A percentile compares a stretch with the other conserved stretches of the same genome.
Evolutionary conservation across 2,113 vertebrate genomes (phyloP).

Genomic region (Athene noctua): DNA sequence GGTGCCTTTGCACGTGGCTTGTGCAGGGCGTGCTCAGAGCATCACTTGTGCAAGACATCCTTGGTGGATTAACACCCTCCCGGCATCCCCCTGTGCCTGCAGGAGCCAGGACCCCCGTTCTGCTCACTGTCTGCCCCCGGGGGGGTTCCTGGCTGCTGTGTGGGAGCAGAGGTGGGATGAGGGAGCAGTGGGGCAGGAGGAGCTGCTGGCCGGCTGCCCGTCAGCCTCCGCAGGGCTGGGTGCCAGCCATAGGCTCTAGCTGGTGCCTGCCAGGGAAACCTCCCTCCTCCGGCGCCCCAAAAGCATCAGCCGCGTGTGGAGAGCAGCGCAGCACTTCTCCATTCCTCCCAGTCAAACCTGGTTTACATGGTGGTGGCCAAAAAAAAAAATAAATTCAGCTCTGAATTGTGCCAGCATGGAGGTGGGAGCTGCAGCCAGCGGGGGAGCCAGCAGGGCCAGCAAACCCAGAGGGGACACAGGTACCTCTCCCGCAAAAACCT

Average conservation of each 20-base stretch:
- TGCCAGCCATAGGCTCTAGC: not conserved
- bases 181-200: not conserved
- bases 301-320: accelerated
- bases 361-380: not conserved
- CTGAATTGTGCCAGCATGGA: accelerated
- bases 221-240: not conserved
- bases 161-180: not conserved
- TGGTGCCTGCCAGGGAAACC: not conserved
- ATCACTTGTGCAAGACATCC: not conserved
- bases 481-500: accelerated
- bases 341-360: not conserved
- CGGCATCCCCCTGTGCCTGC: accelerated
- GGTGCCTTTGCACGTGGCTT: not conserved
- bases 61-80: not conserved
- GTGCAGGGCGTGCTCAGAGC: not conserved
- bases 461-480: not conserved
- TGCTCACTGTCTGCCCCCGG: accelerated
- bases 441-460: not conserved
- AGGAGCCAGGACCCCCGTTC: accelerated
- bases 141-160: not conserved
- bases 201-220: not conserved
- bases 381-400: not conserved
- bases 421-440: not conserved
- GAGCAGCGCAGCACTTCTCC: not conserved
- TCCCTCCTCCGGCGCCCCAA: not conserved